phyloP scores from a whole-genome alignment of 2,797 vertebrate species.

The Xenentodon cancila region DNA sequence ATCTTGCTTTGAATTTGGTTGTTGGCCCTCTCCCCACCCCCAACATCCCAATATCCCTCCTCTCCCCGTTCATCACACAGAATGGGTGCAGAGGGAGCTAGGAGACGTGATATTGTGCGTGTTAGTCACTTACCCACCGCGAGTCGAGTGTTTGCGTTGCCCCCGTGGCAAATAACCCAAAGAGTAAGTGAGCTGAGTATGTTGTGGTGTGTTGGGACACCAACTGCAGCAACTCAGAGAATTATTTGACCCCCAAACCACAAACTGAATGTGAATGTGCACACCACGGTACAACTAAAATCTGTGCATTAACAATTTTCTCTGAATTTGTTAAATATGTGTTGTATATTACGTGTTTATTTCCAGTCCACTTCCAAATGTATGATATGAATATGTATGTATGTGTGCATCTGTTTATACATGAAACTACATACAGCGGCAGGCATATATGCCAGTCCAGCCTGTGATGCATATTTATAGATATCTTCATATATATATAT shows the following conservation, averaged over 20 bases:
- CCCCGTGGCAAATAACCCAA: slow-evolving; percentile 60
- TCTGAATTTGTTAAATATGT: slow-evolving; percentile 60
- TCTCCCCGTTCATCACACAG: slow-evolving; percentile 33
- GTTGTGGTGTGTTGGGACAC: slow-evolving; percentile 42
- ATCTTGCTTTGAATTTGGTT: slow-evolving; percentile 46
- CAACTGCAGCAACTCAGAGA: slow-evolving; percentile 39
- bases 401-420: slow-evolving; percentile 78
- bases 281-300: slow-evolving; percentile 53
- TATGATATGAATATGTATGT: slow-evolving; percentile 72
- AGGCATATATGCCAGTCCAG: slow-evolving; percentile 49
- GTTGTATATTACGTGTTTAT: slow-evolving; percentile 79
- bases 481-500: slow-evolving; percentile 72
- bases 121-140: slow-evolving; percentile 50
- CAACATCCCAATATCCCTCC: slow-evolving; percentile 6
- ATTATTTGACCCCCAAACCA: slow-evolving; percentile 52
- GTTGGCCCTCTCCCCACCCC: slow-evolving; percentile 20
- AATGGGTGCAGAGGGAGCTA: slow-evolving; percentile 48
- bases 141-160: slow-evolving; percentile 60
- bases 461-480: slow-evolving; percentile 76
- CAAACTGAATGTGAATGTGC: slow-evolving; percentile 70
- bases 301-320: slow-evolving; percentile 35
- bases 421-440: slow-evolving; percentile 63
- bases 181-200: slow-evolving; percentile 46
- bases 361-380: slow-evolving; percentile 66
- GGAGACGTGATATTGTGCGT: slow-evolving; percentile 47